Evolutionary conservation across 2,888 invertebrate genomes (phyloP), one percentile per base, ranked within the genome.

Genomic region (Cephalotes varians): DNA sequence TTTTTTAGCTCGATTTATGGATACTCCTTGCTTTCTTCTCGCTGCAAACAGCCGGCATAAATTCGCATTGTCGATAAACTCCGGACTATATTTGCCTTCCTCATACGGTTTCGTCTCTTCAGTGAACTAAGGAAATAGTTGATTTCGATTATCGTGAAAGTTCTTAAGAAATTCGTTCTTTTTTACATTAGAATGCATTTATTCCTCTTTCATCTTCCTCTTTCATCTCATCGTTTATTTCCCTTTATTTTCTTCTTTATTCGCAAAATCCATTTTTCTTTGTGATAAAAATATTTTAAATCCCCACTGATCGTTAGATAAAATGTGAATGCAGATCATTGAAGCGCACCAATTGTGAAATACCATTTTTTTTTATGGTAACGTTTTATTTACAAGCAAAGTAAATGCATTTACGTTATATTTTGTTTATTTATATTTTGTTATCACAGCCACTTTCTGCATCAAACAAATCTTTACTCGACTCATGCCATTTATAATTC

Each of bases 61-160:
- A 64, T 64, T 76, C 28, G 25, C 37, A 49, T 64, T 64, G 64
- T 64, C 74, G 34, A 51, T 64, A 64, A 76, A 76, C 37, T 76
- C n/a, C 12, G n/a, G 9, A 37, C 62, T 18, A 25, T 37, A 49
- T 64, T 64, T 49, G 49, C n/a, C 28, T 28, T n/a, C 49, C 37
- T 49, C 37, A 7, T 37, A n/a, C 15, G 28, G 25, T 51, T 64
- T 74, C 7, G n/a, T 25, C 7, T 49, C 25, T 25, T 51, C 28
- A 12, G 25, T 18, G 49, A 51, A 60, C 31, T 44, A 44, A 18
- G 15, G 44, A 44, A 44, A 21, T 56, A n/a, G 25, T 44, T 15
- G 21, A 58, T 58, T 58, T 58, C 25, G 15, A 15, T 12, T 49
- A 51, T 40, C 15, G 21, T 5, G 15, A 2, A 44, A 31, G 12